Percentiles rank a stretch among this genome's conserved stretches.
Evolutionary conservation across 2,797 vertebrate genomes (phyloP).

Genomic region (Syndactyla subalaris): DNA sequence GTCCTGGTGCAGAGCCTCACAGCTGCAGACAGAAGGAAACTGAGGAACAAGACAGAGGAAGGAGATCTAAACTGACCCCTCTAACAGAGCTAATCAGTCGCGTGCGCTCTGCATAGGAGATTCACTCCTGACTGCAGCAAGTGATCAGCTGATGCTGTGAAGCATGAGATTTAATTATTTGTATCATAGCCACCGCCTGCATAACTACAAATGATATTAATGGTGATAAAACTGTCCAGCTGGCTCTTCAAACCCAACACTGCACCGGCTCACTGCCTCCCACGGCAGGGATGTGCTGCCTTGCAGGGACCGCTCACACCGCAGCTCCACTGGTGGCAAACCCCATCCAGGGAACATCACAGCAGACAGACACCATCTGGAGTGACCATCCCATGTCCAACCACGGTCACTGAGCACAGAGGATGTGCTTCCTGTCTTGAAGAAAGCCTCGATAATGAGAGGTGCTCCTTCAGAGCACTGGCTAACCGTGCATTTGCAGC

Average conservation of each 20-base stretch:
- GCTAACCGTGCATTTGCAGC: fast-evolving
- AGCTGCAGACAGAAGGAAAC: not conserved
- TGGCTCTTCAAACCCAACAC: not conserved
- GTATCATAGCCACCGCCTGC: slow-evolving; percentile 26
- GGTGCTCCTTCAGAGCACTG: not conserved
- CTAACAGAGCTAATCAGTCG: not conserved
- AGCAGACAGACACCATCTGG: not conserved
- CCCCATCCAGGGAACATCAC: fast-evolving
- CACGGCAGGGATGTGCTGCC: not conserved
- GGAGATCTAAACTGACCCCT: not conserved
- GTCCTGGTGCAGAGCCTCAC: not conserved
- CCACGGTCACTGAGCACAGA: not conserved
- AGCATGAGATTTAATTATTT: slow-evolving; percentile 73
- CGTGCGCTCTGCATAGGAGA: not conserved
- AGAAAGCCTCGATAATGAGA: not conserved
- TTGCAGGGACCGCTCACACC: fast-evolving
- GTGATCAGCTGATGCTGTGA: slow-evolving; percentile 38
- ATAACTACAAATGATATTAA: slow-evolving; percentile 55
- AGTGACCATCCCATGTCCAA: not conserved
- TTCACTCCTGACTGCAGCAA: slow-evolving; percentile 41
- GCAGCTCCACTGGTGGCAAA: fast-evolving
- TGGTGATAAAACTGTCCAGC: slow-evolving; percentile 50
- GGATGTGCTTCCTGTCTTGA: fast-evolving
- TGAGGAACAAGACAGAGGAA: not conserved
- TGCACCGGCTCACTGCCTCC: not conserved